Evolutionary conservation across 2,888 invertebrate species (phyloP).

Genomic region (Chaitophorus viminalis): DNA sequence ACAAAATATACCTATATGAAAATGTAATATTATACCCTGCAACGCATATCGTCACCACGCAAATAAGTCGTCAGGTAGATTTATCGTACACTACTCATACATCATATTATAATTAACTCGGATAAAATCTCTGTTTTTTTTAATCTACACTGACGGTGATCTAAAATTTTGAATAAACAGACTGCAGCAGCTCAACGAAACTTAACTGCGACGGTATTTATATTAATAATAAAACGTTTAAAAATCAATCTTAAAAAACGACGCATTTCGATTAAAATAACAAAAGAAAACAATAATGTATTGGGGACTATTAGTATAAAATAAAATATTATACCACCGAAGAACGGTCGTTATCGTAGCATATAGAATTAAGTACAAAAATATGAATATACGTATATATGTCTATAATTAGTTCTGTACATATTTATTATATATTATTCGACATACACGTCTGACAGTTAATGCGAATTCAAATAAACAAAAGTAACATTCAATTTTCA

Average conservation of each 20-base stretch:
- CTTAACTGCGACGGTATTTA: no score
- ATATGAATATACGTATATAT: neutral
- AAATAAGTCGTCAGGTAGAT: no score
- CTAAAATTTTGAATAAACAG: no score
- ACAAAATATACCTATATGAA: no score
- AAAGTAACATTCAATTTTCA: slow-evolving; percentile 43
- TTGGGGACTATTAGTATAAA: neutral
- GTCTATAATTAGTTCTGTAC: slow-evolving; percentile 15
- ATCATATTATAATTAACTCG: no score
- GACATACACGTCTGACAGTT: neutral
- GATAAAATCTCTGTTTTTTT: no score
- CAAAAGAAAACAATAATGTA: neutral
- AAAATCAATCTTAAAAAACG: neutral
- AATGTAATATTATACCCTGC: no score
- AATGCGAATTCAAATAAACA: slow-evolving; percentile 1
- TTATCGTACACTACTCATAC: no score
- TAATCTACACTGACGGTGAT: no score
- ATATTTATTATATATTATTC: neutral
- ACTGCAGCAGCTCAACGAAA: no score
- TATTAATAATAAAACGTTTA: neutral
- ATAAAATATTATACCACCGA: neutral
- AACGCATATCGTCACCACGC: no score
- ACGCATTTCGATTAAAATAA: neutral
- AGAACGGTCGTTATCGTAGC: neutral
- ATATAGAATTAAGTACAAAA: slow-evolving; percentile 19